Evolutionary conservation across 1,140 invertebrate species (phyloP).

Genomic region (Drosophila lacertosa): DNA sequence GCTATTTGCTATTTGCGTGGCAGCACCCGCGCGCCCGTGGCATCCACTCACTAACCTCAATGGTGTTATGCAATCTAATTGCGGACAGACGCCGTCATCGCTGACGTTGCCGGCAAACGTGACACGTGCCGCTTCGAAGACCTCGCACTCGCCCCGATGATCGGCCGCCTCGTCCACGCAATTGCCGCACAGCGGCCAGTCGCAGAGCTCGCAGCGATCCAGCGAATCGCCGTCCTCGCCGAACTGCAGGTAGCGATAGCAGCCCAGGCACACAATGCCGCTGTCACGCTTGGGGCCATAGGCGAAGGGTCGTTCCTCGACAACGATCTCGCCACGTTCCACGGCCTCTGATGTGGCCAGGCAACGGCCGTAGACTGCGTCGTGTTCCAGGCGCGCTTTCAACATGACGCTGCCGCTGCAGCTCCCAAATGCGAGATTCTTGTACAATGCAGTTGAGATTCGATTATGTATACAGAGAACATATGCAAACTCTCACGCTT

Average conservation of each 20-base stretch:
- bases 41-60: conserved; percentile 86
- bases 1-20: conserved; percentile 30
- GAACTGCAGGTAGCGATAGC: conserved; percentile 86
- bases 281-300: conserved; percentile 90
- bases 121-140: conserved; percentile 85
- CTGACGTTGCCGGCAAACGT: conserved; percentile 88
- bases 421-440: conserved; percentile 26
- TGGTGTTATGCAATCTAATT: conserved; percentile 92
- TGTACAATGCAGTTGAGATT: conserved; percentile 12
- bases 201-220: conserved; percentile 88
- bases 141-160: conserved; percentile 88
- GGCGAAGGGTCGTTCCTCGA: conserved; percentile 89
- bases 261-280: conserved; percentile 89
- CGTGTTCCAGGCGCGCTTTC: conserved; percentile 70
- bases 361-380: conserved; percentile 87
- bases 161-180: conserved; percentile 85
- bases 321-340: conserved; percentile 88
- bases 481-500: neutral
- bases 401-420: conserved; percentile 49
- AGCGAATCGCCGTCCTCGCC: conserved; percentile 84
- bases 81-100: conserved; percentile 86
- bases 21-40: conserved; percentile 9
- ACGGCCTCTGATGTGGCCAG: conserved; percentile 87
- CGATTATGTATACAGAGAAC: conserved; percentile 4
- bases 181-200: conserved; percentile 90